Percentiles rank a stretch among this genome's conserved stretches.
These are phyloP conservation scores for Dolichotis patagonum DNA, from an alignment of 2,113 vertebrate species.

Conservation along the genomic window DNA sequence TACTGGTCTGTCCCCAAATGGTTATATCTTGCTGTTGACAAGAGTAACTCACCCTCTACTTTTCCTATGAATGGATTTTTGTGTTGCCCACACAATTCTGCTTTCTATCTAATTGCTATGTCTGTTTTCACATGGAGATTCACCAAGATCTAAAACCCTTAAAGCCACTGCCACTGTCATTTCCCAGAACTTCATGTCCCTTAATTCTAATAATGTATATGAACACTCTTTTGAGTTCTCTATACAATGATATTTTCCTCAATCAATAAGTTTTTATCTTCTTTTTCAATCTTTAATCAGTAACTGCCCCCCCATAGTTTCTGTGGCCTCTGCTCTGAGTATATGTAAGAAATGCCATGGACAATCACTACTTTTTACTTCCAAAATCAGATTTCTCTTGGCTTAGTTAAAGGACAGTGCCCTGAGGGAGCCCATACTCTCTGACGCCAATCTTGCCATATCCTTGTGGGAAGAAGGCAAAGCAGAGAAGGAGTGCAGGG, in stretches of 20 bases:
- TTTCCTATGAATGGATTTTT: background rate
- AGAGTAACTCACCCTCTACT: background rate
- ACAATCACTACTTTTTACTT: background rate
- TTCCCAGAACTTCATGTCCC: background rate
- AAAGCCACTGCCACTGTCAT: background rate
- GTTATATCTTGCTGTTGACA: background rate
- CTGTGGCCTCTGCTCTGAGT: background rate
- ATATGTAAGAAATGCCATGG: background rate
- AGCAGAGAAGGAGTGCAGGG: background rate
- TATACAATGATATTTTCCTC: background rate
- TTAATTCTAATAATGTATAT: background rate
- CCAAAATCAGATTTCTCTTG: background rate
- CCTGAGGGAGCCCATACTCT: background rate
- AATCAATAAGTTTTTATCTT: background rate
- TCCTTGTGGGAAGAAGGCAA: background rate
- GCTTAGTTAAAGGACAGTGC: background rate
- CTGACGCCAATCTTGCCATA: background rate
- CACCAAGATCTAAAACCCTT: background rate
- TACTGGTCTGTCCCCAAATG: background rate
- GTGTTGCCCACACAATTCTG: background rate
- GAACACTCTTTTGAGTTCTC: background rate
- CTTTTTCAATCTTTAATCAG: background rate
- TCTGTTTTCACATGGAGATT: background rate
- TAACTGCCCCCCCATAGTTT: background rate
- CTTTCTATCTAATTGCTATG: background rate